Evolutionary conservation across 2,113 vertebrate species (phyloP), one percentile per base, ranked within the genome.

Genomic region (Merops nubicus): DNA sequence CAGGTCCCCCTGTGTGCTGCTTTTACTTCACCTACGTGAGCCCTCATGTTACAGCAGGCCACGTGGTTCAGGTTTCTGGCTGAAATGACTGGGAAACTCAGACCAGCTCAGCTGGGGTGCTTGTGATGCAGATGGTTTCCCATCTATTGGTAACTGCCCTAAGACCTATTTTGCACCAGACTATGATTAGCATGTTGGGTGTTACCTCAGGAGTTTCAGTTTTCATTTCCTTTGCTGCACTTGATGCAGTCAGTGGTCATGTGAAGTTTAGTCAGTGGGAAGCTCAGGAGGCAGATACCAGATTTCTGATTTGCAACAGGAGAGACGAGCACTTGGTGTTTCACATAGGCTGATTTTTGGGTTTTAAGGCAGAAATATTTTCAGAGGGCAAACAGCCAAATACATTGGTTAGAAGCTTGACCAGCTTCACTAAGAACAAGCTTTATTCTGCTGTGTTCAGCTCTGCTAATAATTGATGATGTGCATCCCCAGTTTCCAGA

Each of bases 71-170:
- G 56, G 57, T 65, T 89, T 83, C 89, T 74, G 34, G 21, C 87
- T 38, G 72, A 82, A 86, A 51, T 29, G 56, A 42, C n/a, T 51
- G 62, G 84, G 69, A 88, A 79, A 54, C 28, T 13, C n/a, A n/a
- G n/a, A 17, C 23, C 5, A n/a, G 33, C 25, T 65, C 50, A 57
- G 4, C 74, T 53, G 74, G 47, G 56, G 65, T 81, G 69, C 38
- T 51, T n/a, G n/a, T n/a, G 33, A 6, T 54, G 73, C 84, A 92
- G 47, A 33, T 84, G 80, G 47, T 86, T 92, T 91, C 93, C 69
- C 78, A 21, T 26, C 31, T 15, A 10, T 23, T 48, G 42, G 28
- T 63, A 33, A 34, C 68, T 43, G 36, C 74, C 36, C 28, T 3
- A 13, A 78, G 56, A 88, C 73, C 70, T 18, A 3, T 15, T 93